Evolutionary conservation across 2,888 invertebrate species (phyloP).

Genomic region (Chelonus formosanus): DNA sequence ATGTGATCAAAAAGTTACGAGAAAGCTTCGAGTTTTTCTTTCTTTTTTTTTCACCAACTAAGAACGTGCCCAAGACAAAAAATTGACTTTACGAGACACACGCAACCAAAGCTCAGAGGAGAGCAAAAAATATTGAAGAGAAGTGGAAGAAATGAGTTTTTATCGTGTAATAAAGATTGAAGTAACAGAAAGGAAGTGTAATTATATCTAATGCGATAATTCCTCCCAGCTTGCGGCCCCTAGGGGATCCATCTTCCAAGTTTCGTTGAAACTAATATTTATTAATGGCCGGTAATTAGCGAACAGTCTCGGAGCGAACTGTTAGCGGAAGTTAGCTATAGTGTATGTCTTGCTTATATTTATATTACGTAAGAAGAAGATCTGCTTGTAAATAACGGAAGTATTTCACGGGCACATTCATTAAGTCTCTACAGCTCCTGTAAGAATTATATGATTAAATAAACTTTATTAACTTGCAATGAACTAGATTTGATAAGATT

Average conservation of each 20-base stretch:
- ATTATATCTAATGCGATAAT: constrained; percentile 1
- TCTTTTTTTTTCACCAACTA: constrained; percentile 14
- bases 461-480: too few relatives aligned
- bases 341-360: constrained; percentile 11
- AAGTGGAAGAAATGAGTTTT: background rate
- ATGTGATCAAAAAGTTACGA: constrained; percentile 33
- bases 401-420: background rate
- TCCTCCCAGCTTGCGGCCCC: constrained; percentile 2
- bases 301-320: constrained; percentile 7
- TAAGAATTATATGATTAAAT: too few relatives aligned
- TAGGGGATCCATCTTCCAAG: constrained; percentile 15
- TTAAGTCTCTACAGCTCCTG: too few relatives aligned
- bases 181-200: background rate
- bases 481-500: too few relatives aligned
- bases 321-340: constrained; percentile 14
- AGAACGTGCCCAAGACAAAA: constrained; percentile 15
- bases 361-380: constrained; percentile 19
- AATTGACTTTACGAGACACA: constrained; percentile 25
- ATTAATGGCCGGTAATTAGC: constrained; percentile 29
- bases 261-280: constrained; percentile 31
- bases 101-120: constrained; percentile 12
- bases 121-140: background rate
- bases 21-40: background rate
- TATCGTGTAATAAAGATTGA: constrained; percentile 2
- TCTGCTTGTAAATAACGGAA: constrained; percentile 14